phyloP scores from a whole-genome alignment of 2,113 vertebrate species.

The Hemicordylus capensis region DNA sequence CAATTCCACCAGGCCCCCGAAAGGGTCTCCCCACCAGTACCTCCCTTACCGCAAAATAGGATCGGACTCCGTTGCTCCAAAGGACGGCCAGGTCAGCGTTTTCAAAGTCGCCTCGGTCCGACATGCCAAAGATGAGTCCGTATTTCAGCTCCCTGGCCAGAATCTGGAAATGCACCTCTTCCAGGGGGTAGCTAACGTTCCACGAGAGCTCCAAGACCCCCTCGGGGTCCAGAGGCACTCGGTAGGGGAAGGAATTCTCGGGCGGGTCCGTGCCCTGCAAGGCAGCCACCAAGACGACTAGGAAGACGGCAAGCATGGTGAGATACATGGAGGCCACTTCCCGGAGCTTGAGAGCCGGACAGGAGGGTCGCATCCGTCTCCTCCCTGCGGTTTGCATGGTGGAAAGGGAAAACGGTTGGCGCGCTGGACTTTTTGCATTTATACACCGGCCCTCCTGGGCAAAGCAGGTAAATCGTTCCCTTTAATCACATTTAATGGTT shows the following conservation, averaged over 20 bases:
- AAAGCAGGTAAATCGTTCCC: conserved; percentile 41
- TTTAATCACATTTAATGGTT: conserved; percentile 89
- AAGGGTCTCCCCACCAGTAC: fast-evolving
- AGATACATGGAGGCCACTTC: conserved; percentile 90
- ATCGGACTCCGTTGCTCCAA: conserved; percentile 82
- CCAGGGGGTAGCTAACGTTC: conserved; percentile 86
- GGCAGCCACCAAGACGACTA: conserved; percentile 89
- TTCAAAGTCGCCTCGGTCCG: conserved; percentile 85
- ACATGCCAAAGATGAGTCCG: conserved; percentile 92
- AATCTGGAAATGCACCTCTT: conserved; percentile 84
- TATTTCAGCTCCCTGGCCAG: conserved; percentile 69
- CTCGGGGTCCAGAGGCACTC: conserved; percentile 83
- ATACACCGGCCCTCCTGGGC: conserved; percentile 64
- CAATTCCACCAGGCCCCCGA: too few species aligned
- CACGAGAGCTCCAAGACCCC: conserved; percentile 87
- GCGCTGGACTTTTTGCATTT: conserved; percentile 65
- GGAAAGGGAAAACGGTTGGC: fast-evolving
- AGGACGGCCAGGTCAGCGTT: conserved; percentile 88
- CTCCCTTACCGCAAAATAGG: conserved; percentile 93
- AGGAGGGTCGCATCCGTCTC: conserved; percentile 33
- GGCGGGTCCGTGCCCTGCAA: conserved; percentile 77
- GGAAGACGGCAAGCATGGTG: conserved; percentile 81
- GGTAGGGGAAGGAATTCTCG: conserved; percentile 78
- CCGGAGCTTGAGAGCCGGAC: conserved; percentile 72
- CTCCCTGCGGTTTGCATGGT: conserved; percentile 62